These are phyloP conservation scores for Tragelaphus eurycerus DNA, from an alignment of 2,797 vertebrate genomes.

Conservation along the genomic window DNA sequence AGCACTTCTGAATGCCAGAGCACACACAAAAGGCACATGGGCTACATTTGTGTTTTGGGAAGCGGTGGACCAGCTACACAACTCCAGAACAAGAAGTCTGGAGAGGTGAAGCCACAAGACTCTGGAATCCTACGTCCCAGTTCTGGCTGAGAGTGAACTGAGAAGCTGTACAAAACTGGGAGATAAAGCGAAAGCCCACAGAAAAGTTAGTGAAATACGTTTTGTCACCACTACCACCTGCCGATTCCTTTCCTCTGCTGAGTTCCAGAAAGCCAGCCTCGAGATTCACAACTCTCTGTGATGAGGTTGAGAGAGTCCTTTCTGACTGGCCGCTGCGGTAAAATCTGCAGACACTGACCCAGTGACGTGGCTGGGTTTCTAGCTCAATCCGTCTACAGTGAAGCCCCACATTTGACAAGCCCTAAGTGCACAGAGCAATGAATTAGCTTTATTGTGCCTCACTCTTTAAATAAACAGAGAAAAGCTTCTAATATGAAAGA, in stretches of 20 bases:
- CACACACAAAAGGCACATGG: not conserved
- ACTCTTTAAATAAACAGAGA: not conserved
- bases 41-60: not conserved
- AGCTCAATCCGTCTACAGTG: not conserved
- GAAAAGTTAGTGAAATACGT: not conserved
- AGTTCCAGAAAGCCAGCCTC: not conserved
- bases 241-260: not conserved
- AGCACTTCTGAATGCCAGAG: not conserved
- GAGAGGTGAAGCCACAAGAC: not conserved
- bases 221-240: not conserved
- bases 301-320: not conserved
- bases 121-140: not conserved
- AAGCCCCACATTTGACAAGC: not conserved
- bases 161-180: not conserved
- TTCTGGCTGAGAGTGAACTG: not conserved
- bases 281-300: not conserved
- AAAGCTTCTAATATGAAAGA: not conserved
- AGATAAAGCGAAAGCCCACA: not conserved
- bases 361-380: not conserved
- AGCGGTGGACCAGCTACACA: not conserved
- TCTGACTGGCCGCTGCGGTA: not conserved
- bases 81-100: not conserved
- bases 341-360: not conserved
- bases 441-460: not conserved
- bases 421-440: not conserved